phyloP scores from a whole-genome alignment of 1,140 invertebrate genomes.

The Procambarus virginalis region DNA sequence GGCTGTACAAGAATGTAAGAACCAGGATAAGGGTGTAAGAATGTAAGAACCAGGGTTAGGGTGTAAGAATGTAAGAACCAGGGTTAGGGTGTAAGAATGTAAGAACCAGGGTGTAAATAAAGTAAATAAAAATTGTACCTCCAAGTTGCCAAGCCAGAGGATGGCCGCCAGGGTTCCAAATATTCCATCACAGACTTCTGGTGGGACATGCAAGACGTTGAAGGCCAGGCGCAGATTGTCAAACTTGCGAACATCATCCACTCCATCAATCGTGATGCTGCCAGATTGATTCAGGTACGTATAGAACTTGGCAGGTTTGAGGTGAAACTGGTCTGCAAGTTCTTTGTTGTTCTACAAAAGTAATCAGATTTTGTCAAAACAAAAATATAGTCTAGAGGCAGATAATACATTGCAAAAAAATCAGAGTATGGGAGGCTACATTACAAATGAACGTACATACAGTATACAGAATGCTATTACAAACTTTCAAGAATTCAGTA shows the following conservation, averaged over 20 bases:
- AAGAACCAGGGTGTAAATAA: too few relatives aligned
- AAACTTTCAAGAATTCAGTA: too few relatives aligned
- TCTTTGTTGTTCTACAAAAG: slow-evolving; percentile 72
- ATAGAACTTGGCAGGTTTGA: slow-evolving; percentile 82
- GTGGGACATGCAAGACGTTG: slow-evolving; percentile 89
- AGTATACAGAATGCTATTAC: too few relatives aligned
- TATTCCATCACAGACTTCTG: slow-evolving; percentile 91
- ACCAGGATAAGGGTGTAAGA: too few relatives aligned
- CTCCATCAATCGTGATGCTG: slow-evolving; percentile 83
- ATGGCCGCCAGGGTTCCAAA: slow-evolving; percentile 93
- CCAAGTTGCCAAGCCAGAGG: slow-evolving; percentile 93
- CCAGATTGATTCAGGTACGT: slow-evolving; percentile 89
- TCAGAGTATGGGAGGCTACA: background rate
- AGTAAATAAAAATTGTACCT: slow-evolving; percentile 68
- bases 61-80: too few relatives aligned
- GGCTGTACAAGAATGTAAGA: too few relatives aligned
- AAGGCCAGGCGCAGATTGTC: slow-evolving; percentile 92
- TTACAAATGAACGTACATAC: background rate
- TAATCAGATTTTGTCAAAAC: background rate
- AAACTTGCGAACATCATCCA: slow-evolving; percentile 85
- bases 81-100: too few relatives aligned
- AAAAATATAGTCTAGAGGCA: too few relatives aligned
- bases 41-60: too few relatives aligned
- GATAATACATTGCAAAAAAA: too few relatives aligned
- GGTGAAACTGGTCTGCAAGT: slow-evolving; percentile 74